Percentiles rank a stretch among this genome's conserved stretches.
Evolutionary conservation across 92 coral and sea anemone species (phyloP).

Genomic region (Heteractis magnifica): DNA sequence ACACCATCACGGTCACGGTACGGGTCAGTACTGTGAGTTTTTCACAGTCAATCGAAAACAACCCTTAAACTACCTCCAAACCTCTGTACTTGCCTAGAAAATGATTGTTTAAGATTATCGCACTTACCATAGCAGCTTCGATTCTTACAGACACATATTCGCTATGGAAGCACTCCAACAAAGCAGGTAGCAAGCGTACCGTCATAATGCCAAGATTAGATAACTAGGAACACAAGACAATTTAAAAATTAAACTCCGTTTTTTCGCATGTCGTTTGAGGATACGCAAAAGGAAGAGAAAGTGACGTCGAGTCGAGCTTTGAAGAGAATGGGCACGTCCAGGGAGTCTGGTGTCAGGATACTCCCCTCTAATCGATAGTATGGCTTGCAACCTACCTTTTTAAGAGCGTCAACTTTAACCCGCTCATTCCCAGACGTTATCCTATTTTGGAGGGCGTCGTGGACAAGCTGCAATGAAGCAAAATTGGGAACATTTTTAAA

Average conservation of each 20-base stretch:
- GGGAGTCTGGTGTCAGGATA: no score
- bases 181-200: slow-evolving; percentile 80
- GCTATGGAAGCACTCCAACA: slow-evolving; percentile 77
- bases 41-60: no score
- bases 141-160: slow-evolving; percentile 91
- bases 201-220: slow-evolving; percentile 95
- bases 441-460: slow-evolving; percentile 88
- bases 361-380: no score
- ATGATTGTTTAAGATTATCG: not conserved
- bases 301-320: not conserved
- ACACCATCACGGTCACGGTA: not conserved
- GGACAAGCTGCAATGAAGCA: slow-evolving; percentile 70
- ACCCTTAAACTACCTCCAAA: no score
- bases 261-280: not conserved
- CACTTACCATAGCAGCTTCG: slow-evolving; percentile 89
- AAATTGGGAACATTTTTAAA: not conserved
- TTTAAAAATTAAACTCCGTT: not conserved
- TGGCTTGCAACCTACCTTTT: slow-evolving; percentile 61
- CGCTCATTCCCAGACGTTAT: slow-evolving; percentile 86
- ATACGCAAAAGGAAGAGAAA: not conserved
- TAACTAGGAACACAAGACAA: slow-evolving; percentile 44
- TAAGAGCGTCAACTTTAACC: slow-evolving; percentile 85
- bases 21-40: not conserved
- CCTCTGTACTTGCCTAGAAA: no score
- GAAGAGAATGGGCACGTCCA: no score